Evolutionary conservation across 35 echinoderm and acorn worm species (phyloP), one percentile per base, ranked within the genome.

Genomic region (Ptychodera flava): DNA sequence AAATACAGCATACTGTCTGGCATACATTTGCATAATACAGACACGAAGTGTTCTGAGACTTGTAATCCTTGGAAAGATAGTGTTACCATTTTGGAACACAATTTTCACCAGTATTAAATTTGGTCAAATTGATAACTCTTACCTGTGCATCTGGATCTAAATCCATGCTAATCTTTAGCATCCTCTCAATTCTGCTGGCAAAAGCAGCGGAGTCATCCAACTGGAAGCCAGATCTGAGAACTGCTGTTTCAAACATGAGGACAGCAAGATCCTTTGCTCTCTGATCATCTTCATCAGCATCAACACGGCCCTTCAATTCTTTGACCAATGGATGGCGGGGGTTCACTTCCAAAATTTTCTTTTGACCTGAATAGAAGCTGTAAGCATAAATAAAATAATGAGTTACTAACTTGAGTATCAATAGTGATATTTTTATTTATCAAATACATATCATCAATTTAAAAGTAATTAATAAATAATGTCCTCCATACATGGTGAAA

Each of bases 271-370:
- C 96, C 33, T 83, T 92, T 6, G 96, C 96, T 64, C 88, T 94
- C 33, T 88, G 76, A 30, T 93, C 93, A 29, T 99, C 96, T 28
- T 33, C 29, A 83, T 99, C 96, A 1, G 80, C 82, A 45, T 99
- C 90, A n/a, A 99, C 92, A 80, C 88, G 89, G n/a, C 38, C 28
- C 0, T 89, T 52, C n/a, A 99, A 90, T 83, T 93, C 88, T 78
- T 92, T 94, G 77, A 92, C 89, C 1, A 99, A 79, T 35, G 96
- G 96, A 91, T 99, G 96, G 34, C 89, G 84, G 15, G 93, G 90
- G 85, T 99, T 99, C 31, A 99, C 82, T 83, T 99, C 96, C 16
- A 99, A 86, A 30, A 89, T 93, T 83, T 99, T 99, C 88, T 99
- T 99, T 77, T 99, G 96, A 28, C 87, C 85, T 81, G 88, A 86